phyloP scores from a whole-genome alignment of 1,140 invertebrate genomes.

The Heliothis subflexa region DNA sequence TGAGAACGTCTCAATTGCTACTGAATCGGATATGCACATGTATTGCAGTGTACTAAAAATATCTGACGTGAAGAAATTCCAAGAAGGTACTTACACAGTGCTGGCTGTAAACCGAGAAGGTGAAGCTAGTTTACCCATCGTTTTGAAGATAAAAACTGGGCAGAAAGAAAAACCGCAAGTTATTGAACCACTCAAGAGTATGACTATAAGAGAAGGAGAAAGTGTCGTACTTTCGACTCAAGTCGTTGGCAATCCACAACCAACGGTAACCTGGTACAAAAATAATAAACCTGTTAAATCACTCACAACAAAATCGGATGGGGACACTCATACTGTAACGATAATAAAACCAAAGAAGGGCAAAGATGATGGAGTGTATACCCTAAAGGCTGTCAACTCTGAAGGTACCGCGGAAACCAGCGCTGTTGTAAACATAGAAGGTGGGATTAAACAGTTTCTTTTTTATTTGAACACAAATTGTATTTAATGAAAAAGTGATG shows the following conservation, averaged over 20 bases:
- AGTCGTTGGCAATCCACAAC: conserved; percentile 93
- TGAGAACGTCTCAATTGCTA: conserved; percentile 90
- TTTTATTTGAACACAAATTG: neutral
- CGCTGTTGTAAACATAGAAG: conserved; percentile 92
- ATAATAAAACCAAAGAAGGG: conserved; percentile 89
- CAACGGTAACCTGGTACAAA: conserved; percentile 93
- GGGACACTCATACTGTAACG: conserved; percentile 89
- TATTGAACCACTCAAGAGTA: conserved; percentile 91
- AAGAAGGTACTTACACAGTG: conserved; percentile 96
- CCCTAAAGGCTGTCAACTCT: conserved; percentile 92
- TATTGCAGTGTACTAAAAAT: conserved; percentile 94
- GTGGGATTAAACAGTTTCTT: conserved; percentile 81
- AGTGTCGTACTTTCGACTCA: conserved; percentile 91
- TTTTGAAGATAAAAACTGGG: conserved; percentile 93
- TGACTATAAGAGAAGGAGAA: conserved; percentile 92
- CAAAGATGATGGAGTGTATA: conserved; percentile 92
- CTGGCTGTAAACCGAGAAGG: conserved; percentile 96
- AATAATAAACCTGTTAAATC: conserved; percentile 90
- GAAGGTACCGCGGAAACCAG: conserved; percentile 92
- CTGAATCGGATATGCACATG: conserved; percentile 96
- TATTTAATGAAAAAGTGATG: neutral
- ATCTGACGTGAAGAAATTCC: conserved; percentile 90
- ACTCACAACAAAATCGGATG: conserved; percentile 88
- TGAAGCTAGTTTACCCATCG: conserved; percentile 93
- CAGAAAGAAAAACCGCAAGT: conserved; percentile 93